phyloP scores from a whole-genome alignment of 2,113 vertebrate genomes.

The Gallinago jamesoni region DNA sequence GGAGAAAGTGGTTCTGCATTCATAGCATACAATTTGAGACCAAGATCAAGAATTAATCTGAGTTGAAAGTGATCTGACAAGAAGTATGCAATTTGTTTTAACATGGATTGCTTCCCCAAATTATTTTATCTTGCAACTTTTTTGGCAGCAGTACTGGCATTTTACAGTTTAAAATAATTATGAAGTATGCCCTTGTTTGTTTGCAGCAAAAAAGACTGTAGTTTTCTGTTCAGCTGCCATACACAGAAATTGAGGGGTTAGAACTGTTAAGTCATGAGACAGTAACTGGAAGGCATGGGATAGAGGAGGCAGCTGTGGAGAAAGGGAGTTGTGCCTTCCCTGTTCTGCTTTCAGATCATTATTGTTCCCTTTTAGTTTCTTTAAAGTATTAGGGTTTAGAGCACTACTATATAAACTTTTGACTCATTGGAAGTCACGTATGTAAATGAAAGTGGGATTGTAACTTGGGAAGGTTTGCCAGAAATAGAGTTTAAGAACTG shows the following conservation, averaged over 20 bases:
- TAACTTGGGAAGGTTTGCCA: not conserved
- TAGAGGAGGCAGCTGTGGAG: not conserved
- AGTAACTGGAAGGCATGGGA: not conserved
- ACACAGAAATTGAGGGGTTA: not conserved
- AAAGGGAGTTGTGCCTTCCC: not conserved
- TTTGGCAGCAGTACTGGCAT: not conserved
- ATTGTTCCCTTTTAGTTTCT: not conserved
- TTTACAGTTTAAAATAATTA: not conserved
- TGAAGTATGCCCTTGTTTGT: not conserved
- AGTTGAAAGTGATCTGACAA: not conserved
- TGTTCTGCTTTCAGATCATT: not conserved
- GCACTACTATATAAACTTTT: not conserved
- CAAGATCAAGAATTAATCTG: not conserved
- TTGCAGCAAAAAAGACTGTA: not conserved
- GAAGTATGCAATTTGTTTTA: not conserved
- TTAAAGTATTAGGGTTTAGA: not conserved
- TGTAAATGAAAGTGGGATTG: not conserved
- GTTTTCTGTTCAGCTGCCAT: not conserved
- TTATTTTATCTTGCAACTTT: not conserved
- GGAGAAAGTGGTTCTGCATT: not conserved
- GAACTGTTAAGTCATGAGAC: not conserved
- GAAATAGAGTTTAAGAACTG: not conserved
- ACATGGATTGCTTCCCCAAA: accelerated
- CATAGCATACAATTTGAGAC: not conserved
- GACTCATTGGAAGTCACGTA: not conserved